These are phyloP conservation scores for Aphelinus atriplicis DNA, from an alignment of 1,140 invertebrate genomes.

Conservation along the genomic window DNA sequence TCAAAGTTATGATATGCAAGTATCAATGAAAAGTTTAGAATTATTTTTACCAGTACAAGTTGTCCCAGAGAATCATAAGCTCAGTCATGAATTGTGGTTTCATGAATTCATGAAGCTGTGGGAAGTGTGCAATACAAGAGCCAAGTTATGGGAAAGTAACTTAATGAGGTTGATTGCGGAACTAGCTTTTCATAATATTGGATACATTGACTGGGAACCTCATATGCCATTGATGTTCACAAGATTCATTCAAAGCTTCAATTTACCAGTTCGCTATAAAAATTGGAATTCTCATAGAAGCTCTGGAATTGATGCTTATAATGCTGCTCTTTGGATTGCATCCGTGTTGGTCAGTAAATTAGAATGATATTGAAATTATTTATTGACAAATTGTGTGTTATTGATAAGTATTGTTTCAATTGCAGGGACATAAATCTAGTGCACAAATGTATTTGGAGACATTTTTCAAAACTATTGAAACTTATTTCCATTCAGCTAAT, in stretches of 20 bases:
- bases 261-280: constrained; percentile 83
- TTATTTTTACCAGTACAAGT: constrained; percentile 80
- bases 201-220: constrained; percentile 88
- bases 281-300: constrained; percentile 59
- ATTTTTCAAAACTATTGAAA: constrained; percentile 85
- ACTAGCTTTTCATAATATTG: constrained; percentile 80
- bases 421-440: constrained; percentile 67
- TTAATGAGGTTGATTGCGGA: constrained; percentile 79
- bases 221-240: constrained; percentile 85
- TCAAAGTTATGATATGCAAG: constrained; percentile 68
- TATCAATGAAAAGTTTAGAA: constrained; percentile 72
- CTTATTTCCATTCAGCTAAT: constrained; percentile 91
- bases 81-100: constrained; percentile 84
- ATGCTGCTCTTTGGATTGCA: constrained; percentile 68
- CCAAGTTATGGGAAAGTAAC: constrained; percentile 73
- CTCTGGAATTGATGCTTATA: constrained; percentile 68
- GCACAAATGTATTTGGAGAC: constrained; percentile 80
- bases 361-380: neutral
- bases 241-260: constrained; percentile 79
- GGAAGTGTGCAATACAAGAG: constrained; percentile 67
- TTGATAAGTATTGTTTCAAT: neutral
- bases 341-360: constrained; percentile 50
- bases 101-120: constrained; percentile 84
- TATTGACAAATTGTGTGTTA: constrained; percentile 1
- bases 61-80: constrained; percentile 70